A percentile compares a stretch with the other conserved stretches of the same genome.
These are phyloP conservation scores for Pseudolaguvia tuberculata DNA, from an alignment of 2,113 vertebrate genomes.

Conservation along the genomic window DNA sequence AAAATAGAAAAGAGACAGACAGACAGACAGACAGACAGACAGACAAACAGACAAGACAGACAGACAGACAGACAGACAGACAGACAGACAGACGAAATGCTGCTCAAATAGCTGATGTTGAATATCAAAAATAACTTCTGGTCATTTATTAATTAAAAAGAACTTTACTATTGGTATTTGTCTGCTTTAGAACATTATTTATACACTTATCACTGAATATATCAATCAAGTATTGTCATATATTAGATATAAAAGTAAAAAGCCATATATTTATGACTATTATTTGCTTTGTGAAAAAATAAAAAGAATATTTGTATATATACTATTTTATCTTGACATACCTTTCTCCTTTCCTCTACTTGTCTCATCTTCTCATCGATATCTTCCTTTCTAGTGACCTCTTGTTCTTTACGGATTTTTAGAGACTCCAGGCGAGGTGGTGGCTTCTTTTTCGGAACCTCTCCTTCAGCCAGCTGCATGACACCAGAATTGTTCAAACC, in stretches of 20 bases:
- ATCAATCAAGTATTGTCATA: too few species aligned
- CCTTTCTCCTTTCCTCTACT: slow-evolving; percentile 68
- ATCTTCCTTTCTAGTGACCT: slow-evolving; percentile 62
- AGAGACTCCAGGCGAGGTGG: slow-evolving; percentile 76
- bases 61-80: neutral
- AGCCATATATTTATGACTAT: neutral
- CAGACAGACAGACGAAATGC: too few species aligned
- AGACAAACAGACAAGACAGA: neutral
- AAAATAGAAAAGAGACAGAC: neutral
- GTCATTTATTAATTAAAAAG: too few species aligned
- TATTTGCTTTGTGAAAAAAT: neutral
- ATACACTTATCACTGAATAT: too few species aligned
- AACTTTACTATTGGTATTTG: too few species aligned
- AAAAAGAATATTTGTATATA: neutral
- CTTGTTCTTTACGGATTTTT: slow-evolving; percentile 56
- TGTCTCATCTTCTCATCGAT: slow-evolving; percentile 70
- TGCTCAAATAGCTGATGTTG: neutral
- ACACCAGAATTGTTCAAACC: slow-evolving; percentile 10
- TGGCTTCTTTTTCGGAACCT: slow-evolving; percentile 57
- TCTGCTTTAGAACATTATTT: too few species aligned
- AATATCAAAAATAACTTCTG: neutral
- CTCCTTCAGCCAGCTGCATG: slow-evolving; percentile 56
- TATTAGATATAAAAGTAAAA: neutral
- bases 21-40: neutral
- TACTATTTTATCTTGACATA: slow-evolving; percentile 32